These are phyloP conservation scores for Epinephelus coioides DNA, from an alignment of 2,797 vertebrate species.

Conservation along the genomic window DNA sequence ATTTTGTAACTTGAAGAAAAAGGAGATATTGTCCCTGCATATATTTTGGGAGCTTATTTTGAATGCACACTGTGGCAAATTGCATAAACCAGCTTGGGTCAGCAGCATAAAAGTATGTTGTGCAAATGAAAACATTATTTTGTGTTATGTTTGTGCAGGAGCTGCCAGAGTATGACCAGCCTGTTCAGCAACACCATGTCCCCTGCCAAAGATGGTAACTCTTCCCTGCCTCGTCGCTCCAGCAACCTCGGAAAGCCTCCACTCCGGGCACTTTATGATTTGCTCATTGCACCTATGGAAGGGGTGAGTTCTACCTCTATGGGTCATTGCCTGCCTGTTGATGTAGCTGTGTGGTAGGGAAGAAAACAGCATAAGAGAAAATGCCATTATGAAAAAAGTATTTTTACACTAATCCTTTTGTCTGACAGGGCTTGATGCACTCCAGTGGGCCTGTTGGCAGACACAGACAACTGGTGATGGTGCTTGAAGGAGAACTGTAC, in stretches of 20 bases:
- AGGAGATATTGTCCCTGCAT: neutral
- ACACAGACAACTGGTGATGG: constrained; percentile 95
- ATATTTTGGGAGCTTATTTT: neutral
- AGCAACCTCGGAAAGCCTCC: constrained; percentile 90
- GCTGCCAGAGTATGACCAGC: constrained; percentile 98
- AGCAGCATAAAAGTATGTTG: neutral
- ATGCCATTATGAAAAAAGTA: constrained; percentile 6
- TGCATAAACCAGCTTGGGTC: neutral
- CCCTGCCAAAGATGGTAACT: constrained; percentile 92
- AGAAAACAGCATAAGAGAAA: neutral
- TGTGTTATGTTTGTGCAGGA: constrained; percentile 85
- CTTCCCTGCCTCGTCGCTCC: constrained; percentile 90
- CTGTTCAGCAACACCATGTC: constrained; percentile 92
- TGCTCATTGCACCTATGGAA: constrained; percentile 98
- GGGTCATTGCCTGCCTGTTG: constrained; percentile 27
- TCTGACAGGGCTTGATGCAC: constrained; percentile 95
- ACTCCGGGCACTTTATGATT: constrained; percentile 95
- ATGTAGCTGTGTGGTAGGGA: constrained; percentile 15
- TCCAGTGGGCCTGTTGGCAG: constrained; percentile 96
- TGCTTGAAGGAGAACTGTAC: constrained; percentile 97
- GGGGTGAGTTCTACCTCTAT: constrained; percentile 88
- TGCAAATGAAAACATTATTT: constrained; percentile 18
- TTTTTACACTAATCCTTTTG: constrained; percentile 45
- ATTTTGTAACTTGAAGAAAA: constrained; percentile 3
- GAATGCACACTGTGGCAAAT: neutral